phyloP scores from a whole-genome alignment of 2,113 vertebrate genomes.

The Diphyllodes magnificus region DNA sequence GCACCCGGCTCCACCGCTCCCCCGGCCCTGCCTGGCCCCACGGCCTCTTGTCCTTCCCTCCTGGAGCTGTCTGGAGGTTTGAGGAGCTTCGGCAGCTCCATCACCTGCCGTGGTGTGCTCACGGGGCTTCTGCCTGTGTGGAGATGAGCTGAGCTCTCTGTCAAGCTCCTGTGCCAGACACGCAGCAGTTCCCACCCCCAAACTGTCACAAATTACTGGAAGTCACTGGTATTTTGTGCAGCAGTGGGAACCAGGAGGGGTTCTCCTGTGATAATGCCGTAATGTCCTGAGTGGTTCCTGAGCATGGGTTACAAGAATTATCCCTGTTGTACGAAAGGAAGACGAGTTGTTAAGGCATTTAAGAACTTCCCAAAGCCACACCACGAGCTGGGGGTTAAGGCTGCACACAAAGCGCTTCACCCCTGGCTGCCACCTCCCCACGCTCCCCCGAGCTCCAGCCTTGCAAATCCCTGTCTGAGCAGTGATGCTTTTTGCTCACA shows the following conservation, averaged over 20 bases:
- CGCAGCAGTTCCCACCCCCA: not conserved
- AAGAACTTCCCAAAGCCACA: not conserved
- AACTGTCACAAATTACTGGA: rapidly evolving
- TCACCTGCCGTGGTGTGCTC: rapidly evolving
- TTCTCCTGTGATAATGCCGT: rapidly evolving
- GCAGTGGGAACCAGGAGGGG: rapidly evolving
- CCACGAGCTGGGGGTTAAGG: rapidly evolving
- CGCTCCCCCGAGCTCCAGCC: rapidly evolving
- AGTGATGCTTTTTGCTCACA: rapidly evolving
- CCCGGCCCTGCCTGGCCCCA: not conserved
- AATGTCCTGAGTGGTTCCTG: not conserved
- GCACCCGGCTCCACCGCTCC: rapidly evolving
- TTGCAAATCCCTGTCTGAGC: not conserved
- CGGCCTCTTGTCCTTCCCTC: rapidly evolving
- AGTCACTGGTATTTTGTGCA: not conserved
- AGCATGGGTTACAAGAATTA: not conserved
- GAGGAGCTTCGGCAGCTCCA: not conserved
- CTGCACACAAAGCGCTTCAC: rapidly evolving
- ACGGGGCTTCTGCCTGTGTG: rapidly evolving
- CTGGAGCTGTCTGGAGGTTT: not conserved
- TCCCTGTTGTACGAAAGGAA: not conserved
- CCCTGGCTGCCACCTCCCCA: not conserved
- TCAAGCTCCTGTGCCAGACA: rapidly evolving
- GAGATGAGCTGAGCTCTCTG: not conserved
- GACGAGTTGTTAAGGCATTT: not conserved